Base-by-base conservation (phyloP, 2,888 invertebrate genomes). In the Caradrina clavipalpis region DNA sequence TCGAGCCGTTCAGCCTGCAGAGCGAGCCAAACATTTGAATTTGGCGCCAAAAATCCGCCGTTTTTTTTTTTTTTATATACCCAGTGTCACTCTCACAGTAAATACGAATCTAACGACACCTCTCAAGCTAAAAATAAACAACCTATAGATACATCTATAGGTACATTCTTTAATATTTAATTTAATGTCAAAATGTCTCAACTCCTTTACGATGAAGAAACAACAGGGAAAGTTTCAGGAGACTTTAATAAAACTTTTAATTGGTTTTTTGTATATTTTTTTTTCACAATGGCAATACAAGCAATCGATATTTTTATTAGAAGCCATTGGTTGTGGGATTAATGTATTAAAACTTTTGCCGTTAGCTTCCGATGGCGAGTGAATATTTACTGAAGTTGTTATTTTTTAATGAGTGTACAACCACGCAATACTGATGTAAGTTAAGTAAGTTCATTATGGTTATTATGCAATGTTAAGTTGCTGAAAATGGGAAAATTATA, bases 241-340 rank as follows among this genome's bases (percentile, higher is more conserved):
- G 79, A 73, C 47, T 83, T 81, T 82, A 81, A 87, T 87, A 81
- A 82, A 89, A 88, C 80, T 88, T 89, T 87, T 88, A 89, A 89
- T 88, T 88, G 85, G 84, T 79, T 85, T 72, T 79, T 76, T 80
- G 80, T 82, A 69, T 62, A 72, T 77, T 82, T 80, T 84, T 84
- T 85, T 84, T 84, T 85, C 84, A 82, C 77, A 83, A 69, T 81
- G 77, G 78, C 78, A 80, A 85, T 80, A 80, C 69, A 76, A 70
- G 69, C 78, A 69, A 81, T 78, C 85, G 82, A 87, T 83, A 78
- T 79, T 85, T 81, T 70, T 80, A 67, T 72, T 65, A 56, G 59
- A 63, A 60, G 54, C 59, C 62, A 78, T 76, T 73, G 78, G 65
- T 73, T 63, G 75, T 70, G 68, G 76, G 76, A 77, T 88, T 83